A percentile compares a stretch with the other conserved stretches of the same genome.
Evolutionary conservation across 2,888 invertebrate species (phyloP).

Genomic region (Eilema depressum): DNA sequence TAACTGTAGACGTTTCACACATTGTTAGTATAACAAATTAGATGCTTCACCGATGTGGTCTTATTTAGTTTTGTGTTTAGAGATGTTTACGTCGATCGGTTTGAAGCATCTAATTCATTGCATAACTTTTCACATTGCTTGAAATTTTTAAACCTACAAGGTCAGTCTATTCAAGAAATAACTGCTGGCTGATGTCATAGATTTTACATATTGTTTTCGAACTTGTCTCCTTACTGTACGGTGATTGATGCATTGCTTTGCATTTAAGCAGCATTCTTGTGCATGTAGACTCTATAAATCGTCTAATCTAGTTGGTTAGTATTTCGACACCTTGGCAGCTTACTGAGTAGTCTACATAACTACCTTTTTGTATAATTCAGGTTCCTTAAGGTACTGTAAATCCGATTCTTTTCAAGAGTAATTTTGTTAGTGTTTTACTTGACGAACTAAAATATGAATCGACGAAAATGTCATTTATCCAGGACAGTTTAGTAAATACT

Average conservation of each 20-base stretch:
- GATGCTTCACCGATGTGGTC: slow-evolving; percentile 7
- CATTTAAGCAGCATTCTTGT: not conserved
- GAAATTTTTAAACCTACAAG: not conserved
- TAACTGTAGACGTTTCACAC: slow-evolving; percentile 21
- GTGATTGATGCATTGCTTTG: not conserved
- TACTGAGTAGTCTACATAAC: not conserved
- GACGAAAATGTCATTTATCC: too few relatives aligned
- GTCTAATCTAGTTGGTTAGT: slow-evolving; percentile 1
- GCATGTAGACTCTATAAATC: not conserved
- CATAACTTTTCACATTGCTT: slow-evolving; percentile 9
- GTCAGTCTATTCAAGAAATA: not conserved
- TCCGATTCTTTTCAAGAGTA: not conserved
- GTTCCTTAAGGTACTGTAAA: not conserved
- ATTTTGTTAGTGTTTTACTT: too few relatives aligned
- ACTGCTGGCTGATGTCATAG: slow-evolving; percentile 1
- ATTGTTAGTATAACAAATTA: slow-evolving; percentile 24
- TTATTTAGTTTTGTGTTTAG: slow-evolving; percentile 6
- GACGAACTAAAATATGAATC: too few relatives aligned
- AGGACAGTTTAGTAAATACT: too few relatives aligned
- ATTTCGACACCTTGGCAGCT: not conserved
- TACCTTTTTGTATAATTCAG: not conserved
- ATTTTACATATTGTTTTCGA: slow-evolving; percentile 8
- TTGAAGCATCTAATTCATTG: slow-evolving; percentile 3
- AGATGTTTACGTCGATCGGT: not conserved
- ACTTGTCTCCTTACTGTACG: not conserved